Evolutionary conservation across 2,888 invertebrate species (phyloP), one percentile per base, ranked within the genome.

Genomic region (Zeuzera pyrina): DNA sequence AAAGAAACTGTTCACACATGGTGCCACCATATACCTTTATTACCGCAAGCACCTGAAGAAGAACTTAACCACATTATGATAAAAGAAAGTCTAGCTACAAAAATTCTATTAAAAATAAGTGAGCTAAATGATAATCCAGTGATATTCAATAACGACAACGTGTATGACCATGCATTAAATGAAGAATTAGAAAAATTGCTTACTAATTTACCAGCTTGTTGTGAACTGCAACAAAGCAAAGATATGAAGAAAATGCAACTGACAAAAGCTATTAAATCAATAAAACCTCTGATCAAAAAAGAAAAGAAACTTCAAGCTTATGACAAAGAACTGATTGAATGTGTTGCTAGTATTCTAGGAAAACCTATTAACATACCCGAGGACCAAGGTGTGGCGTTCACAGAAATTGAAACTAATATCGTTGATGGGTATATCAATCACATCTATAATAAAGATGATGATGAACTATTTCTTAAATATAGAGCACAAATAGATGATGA

Each of bases 71-170:
- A 35, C 1, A 46, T 48, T 35, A 34, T 34, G 2, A 40, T 61
- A 3, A 61, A 45, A 49, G 59, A 64, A 14, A 46, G 57, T 12
- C 27, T 68, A 28, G 45, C 43, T 4, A 58, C 56, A 6, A 63
- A 57, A 57, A 56, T 74, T n/a, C 47, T 69, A 2, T 58, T 59
- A 12, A 66, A 66, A 51, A 52, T 73, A 15, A 62, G 55, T 33
- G 66, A 72, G 49, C 41, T 74, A n/a, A n/a, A n/a, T n/a, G n/a
- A n/a, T n/a, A n/a, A n/a, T n/a, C n/a, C n/a, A n/a, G n/a, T n/a
- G n/a, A n/a, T n/a, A n/a, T n/a, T n/a, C n/a, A n/a, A n/a, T n/a
- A n/a, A n/a, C n/a, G n/a, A n/a, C n/a, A n/a, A n/a, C n/a, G n/a
- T n/a, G n/a, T n/a, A n/a, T n/a, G n/a, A n/a, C n/a, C n/a, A n/a